Evolutionary conservation across 2,797 vertebrate species (phyloP).

Genomic region (Sebastes aleutianus): DNA sequence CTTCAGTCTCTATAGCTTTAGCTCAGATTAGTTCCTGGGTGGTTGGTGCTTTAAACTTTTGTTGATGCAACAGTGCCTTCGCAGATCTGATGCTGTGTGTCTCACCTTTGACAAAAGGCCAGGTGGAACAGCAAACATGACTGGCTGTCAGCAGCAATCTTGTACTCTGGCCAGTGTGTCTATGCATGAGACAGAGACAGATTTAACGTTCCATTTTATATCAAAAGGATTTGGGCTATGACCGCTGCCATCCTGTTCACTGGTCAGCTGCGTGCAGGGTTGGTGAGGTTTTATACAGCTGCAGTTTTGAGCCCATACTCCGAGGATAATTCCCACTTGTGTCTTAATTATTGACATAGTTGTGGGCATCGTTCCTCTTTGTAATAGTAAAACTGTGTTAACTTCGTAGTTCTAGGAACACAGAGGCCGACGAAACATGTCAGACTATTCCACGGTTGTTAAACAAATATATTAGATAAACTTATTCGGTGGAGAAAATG

Average conservation of each 20-base stretch:
- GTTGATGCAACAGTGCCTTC: conserved; percentile 1
- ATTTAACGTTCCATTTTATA: conserved; percentile 36
- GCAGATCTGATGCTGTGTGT: conserved; percentile 6
- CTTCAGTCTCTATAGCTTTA: neutral
- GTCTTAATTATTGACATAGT: neutral
- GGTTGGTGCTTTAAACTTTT: neutral
- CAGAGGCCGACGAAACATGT: too few relatives aligned
- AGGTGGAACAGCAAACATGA: conserved; percentile 14
- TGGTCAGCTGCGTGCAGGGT: conserved; percentile 5
- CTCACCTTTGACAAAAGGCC: conserved; percentile 29
- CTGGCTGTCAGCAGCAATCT: conserved; percentile 28
- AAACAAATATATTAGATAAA: neutral
- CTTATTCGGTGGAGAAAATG: neutral
- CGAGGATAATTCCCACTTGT: neutral
- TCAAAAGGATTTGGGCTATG: conserved; percentile 12
- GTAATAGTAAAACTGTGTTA: neutral
- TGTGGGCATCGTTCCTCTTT: neutral
- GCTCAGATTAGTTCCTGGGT: neutral
- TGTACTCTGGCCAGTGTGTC: neutral
- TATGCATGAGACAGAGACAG: conserved; percentile 8
- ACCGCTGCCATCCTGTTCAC: conserved; percentile 2
- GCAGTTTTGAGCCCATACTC: neutral
- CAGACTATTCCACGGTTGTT: neutral
- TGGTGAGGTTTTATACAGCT: neutral
- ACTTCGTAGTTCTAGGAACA: neutral